Base-by-base conservation (phyloP, 2,888 invertebrate genomes). In the Clistopyga incitator region DNA sequence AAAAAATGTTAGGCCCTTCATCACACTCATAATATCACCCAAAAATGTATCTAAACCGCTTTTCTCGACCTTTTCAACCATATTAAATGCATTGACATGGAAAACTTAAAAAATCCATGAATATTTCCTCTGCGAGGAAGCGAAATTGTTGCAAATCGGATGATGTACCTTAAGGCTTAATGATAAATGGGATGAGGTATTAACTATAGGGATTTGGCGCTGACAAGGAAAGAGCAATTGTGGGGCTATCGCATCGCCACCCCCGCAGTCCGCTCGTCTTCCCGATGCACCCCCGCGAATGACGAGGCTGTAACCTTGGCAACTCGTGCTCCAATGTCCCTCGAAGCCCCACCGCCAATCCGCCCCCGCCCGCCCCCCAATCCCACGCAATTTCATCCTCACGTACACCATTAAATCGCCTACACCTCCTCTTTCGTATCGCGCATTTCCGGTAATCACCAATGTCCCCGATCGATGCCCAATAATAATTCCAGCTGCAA, bases 291-390 rank as follows among this genome's bases (percentile, higher is more conserved):
- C 38, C 52, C 42, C 70, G 18, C n/a, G 87, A 88, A 88, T 90
- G 89, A 90, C 90, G 91, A 88, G 88, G 88, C 86, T 90, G 91
- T 91, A 91, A 91, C 91, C 91, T 90, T 91, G 91, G 91, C 87
- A 91, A 91, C 91, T 89, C 87, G 85, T 65, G 45, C 79, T 68
- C 72, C 59, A 23, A n/a, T 25, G 15, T 76, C 82, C 85, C 67
- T 20, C 79, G 56, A 74, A 65, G 65, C 82, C 80, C 80, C 82
- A 74, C 56, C 65, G 74, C 67, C 18, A n/a, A 0, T 23, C 25
- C 29, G 45, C 6, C 67, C 77, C 45, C 72, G 70, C 76, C 80
- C 78, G 67, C 50, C 78, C 67, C 68, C 29, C 82, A 77, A 42
- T 29, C 70, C 74, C 82, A 81, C 81, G 72, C 83, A 80, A 83